These are phyloP conservation scores for Lapara coniferarum DNA, from an alignment of 2,888 invertebrate genomes.

Conservation along the genomic window DNA sequence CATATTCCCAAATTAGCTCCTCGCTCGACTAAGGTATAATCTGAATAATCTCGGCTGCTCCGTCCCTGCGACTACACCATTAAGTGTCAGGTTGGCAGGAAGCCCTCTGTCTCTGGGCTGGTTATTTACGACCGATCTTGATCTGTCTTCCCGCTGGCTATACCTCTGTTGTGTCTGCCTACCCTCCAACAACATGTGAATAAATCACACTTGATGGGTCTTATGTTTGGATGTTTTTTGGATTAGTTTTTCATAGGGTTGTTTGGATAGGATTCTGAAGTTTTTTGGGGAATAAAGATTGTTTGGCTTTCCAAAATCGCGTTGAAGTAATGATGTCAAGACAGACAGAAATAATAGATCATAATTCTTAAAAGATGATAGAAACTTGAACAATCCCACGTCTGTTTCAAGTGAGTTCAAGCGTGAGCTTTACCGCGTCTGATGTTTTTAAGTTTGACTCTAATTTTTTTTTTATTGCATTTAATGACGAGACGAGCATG, in stretches of 20 bases:
- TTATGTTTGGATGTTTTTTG: background rate
- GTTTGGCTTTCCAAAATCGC: too few relatives aligned
- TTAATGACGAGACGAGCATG: too few relatives aligned
- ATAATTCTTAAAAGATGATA: too few relatives aligned
- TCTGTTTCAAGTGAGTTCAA: too few relatives aligned
- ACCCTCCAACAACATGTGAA: constrained; percentile 7
- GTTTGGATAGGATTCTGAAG: background rate
- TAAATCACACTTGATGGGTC: background rate
- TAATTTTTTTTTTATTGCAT: too few relatives aligned
- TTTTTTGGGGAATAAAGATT: too few relatives aligned
- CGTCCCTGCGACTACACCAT: constrained; percentile 45
- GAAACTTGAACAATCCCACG: too few relatives aligned
- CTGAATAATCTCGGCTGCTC: constrained; percentile 28
- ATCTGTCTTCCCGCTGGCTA: constrained; percentile 55
- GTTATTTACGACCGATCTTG: constrained; percentile 78
- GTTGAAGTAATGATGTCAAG: too few relatives aligned
- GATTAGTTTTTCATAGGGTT: background rate
- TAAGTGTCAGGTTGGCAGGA: constrained; percentile 75
- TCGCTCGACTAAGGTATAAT: background rate
- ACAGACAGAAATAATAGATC: too few relatives aligned
- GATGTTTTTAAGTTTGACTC: too few relatives aligned
- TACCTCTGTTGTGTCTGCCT: constrained; percentile 26
- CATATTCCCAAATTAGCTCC: background rate
- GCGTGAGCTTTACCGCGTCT: too few relatives aligned
- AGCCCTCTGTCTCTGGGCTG: constrained; percentile 68